These are phyloP conservation scores for Scolanthus callimorphus DNA, from an alignment of 92 coral and sea anemone species.

Conservation along the genomic window DNA sequence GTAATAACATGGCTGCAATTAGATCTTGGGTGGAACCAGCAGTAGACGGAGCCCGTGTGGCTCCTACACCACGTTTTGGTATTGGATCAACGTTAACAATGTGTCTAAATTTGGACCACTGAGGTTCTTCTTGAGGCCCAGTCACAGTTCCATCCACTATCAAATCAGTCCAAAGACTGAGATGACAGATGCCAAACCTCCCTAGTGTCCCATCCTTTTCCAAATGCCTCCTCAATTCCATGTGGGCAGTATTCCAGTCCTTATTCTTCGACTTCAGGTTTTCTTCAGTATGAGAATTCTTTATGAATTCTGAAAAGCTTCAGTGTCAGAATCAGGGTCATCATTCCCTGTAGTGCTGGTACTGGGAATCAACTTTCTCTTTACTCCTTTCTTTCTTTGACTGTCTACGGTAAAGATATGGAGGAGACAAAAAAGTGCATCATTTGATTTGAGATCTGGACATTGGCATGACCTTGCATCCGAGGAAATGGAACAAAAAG, in stretches of 20 bases:
- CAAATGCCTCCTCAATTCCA: conserved; percentile 21
- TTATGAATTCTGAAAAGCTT: conserved; percentile 2
- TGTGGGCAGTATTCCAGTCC: conserved; percentile 43
- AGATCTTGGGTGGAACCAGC: neutral
- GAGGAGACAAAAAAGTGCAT: too few relatives aligned
- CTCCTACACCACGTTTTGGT: conserved; percentile 25
- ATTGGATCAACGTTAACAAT: conserved; percentile 33
- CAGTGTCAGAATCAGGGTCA: conserved; percentile 11
- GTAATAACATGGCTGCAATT: conserved; percentile 1
- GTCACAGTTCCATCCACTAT: conserved; percentile 41
- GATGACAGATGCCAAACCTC: conserved; percentile 41
- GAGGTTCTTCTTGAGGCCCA: conserved; percentile 39
- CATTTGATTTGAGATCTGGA: too few relatives aligned
- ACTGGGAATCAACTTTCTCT: too few relatives aligned
- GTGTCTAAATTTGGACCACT: conserved; percentile 38
- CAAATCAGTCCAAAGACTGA: conserved; percentile 52
- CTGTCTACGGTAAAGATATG: too few relatives aligned
- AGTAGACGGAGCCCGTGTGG: conserved; percentile 2
- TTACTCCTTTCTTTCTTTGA: too few relatives aligned
- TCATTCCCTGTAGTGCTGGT: neutral
- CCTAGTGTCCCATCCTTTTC: conserved; percentile 30
- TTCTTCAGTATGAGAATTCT: conserved; percentile 12
- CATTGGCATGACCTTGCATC: too few relatives aligned
- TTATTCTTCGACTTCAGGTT: conserved; percentile 21
- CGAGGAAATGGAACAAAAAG: too few relatives aligned